Conservation (phyloP, 2,113 vertebrate genomes). For the Tinamus guttatus region DNA sequence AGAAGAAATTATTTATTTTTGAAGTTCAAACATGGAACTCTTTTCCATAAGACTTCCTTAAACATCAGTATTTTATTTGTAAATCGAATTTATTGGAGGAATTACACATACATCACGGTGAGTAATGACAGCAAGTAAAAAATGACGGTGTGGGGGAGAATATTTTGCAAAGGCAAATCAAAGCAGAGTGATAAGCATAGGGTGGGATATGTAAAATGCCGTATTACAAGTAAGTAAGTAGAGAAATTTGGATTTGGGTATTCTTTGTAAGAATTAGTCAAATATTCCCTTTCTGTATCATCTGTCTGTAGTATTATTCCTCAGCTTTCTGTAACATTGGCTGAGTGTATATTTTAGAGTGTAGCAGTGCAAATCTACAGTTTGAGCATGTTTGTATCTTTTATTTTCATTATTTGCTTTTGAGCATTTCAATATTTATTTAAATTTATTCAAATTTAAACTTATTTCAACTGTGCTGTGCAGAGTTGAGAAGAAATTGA, state of each 20-base stretch:
- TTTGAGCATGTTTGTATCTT: neutral
- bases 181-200: neutral
- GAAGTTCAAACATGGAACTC: neutral
- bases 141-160: neutral
- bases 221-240: neutral
- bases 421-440: neutral
- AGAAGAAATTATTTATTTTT: neutral
- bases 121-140: neutral
- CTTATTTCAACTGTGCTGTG: neutral
- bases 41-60: neutral
- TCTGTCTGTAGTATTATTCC: neutral
- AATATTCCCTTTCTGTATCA: neutral
- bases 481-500: neutral
- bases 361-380: neutral
- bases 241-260: neutral
- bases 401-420: neutral
- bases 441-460: no score
- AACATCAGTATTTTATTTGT: slow-evolving; percentile 7
- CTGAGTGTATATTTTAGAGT: neutral
- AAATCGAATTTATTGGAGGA: slow-evolving; percentile 1
- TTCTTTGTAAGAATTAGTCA: neutral
- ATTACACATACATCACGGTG: neutral
- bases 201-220: neutral
- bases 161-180: neutral
- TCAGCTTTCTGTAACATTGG: neutral